These are phyloP conservation scores for Drosophila eohydei DNA, from an alignment of 2,888 invertebrate genomes.

Conservation along the genomic window DNA sequence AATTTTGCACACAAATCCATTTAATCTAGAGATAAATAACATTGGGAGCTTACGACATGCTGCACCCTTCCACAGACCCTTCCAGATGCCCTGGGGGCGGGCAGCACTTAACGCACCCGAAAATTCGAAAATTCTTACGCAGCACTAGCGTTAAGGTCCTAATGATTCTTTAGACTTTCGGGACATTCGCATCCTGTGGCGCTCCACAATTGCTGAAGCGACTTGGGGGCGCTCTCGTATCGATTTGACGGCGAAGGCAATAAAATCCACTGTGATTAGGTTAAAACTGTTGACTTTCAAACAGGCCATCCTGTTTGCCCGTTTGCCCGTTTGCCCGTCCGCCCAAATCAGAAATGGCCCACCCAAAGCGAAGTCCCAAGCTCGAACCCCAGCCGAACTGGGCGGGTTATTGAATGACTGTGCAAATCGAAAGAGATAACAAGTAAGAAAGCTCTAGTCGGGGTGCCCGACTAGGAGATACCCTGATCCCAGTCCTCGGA, in stretches of 20 bases:
- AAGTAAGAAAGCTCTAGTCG: too few species aligned
- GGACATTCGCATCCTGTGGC: slow-evolving; percentile 44
- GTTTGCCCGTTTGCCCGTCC: slow-evolving; percentile 1
- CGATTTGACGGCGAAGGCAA: slow-evolving; percentile 69
- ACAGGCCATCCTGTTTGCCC: slow-evolving; percentile 60
- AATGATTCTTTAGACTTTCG: slow-evolving; percentile 64
- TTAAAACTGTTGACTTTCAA: slow-evolving; percentile 83
- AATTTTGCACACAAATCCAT: slow-evolving; percentile 81
- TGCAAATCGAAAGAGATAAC: slow-evolving; percentile 77
- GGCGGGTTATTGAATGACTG: slow-evolving; percentile 74
- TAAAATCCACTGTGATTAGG: slow-evolving; percentile 82
- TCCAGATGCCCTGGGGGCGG: slow-evolving; percentile 32
- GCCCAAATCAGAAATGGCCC: slow-evolving; percentile 59
- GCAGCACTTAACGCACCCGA: slow-evolving; percentile 74
- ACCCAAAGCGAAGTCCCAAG: neutral
- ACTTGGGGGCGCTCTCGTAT: slow-evolving; percentile 30
- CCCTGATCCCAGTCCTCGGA: too few species aligned
- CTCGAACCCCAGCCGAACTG: slow-evolving; percentile 11
- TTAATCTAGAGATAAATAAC: slow-evolving; percentile 82
- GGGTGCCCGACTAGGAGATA: too few species aligned
- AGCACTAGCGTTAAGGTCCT: slow-evolving; percentile 65
- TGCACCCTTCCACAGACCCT: slow-evolving; percentile 15
- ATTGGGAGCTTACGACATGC: slow-evolving; percentile 56
- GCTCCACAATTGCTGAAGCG: slow-evolving; percentile 51
- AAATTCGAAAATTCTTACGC: slow-evolving; percentile 79